Conservation (phyloP, 1,140 invertebrate genomes). For the Brachionus asplanchnoidis region DNA sequence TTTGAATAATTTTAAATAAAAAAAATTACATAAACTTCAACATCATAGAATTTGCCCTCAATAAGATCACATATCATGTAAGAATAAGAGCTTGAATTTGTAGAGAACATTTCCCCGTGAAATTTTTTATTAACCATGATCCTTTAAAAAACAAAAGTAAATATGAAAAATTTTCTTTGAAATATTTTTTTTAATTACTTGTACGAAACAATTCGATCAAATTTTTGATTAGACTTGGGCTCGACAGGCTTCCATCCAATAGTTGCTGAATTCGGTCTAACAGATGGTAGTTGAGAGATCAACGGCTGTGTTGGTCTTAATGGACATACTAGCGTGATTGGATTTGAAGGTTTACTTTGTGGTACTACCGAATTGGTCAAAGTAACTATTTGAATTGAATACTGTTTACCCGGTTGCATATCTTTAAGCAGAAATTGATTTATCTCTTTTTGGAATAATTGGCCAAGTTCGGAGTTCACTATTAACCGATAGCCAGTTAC, state of each 20-base stretch:
- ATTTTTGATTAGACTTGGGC: slow-evolving; percentile 44
- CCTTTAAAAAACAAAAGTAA: slow-evolving; percentile 44
- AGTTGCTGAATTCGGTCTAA: slow-evolving; percentile 51
- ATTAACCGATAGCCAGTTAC: slow-evolving; percentile 51
- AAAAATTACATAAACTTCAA: slow-evolving; percentile 46
- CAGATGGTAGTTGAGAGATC: slow-evolving; percentile 52
- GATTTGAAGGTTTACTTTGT: slow-evolving; percentile 51
- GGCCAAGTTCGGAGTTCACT: slow-evolving; percentile 46
- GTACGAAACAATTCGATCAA: slow-evolving; percentile 51
- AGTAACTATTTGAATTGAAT: slow-evolving; percentile 50
- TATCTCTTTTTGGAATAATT: slow-evolving; percentile 46
- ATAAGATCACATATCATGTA: slow-evolving; percentile 53
- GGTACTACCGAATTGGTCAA: slow-evolving; percentile 48
- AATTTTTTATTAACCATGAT: slow-evolving; percentile 53
- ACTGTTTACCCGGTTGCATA: slow-evolving; percentile 49
- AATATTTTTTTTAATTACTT: slow-evolving; percentile 45
- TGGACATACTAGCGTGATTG: slow-evolving; percentile 52
- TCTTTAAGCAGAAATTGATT: slow-evolving; percentile 45
- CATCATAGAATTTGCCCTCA: slow-evolving; percentile 53
- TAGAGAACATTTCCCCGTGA: slow-evolving; percentile 53
- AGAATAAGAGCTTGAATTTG: slow-evolving; percentile 48
- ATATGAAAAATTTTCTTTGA: background rate
- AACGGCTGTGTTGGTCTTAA: slow-evolving; percentile 47
- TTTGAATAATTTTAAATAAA: background rate
- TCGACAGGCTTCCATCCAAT: slow-evolving; percentile 52